Base-by-base conservation (phyloP, 2,113 vertebrate genomes). In the Pipa parva region DNA sequence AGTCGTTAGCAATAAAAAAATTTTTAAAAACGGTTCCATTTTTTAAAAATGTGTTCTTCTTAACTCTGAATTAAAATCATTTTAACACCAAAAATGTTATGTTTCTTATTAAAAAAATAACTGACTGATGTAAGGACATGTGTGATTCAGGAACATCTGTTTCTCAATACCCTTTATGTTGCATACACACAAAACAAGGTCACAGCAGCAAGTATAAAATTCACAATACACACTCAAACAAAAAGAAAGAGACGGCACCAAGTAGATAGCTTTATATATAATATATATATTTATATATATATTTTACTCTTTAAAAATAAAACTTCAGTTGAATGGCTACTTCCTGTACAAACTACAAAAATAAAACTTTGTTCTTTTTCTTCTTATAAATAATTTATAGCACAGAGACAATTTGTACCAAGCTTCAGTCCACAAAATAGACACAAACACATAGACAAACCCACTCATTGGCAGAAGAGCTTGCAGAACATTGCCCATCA, bases 321-420 rank as follows among this genome's bases (percentile, higher is more conserved):
- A 92, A 89, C 87, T 93, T 93, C 92, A 82, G 86, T 92, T 88
- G 88, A 85, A 79, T 76, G 82, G 89, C 91, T 92, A 92, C 84
- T 84, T 90, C 88, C 89, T 93, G 88, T 93, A 92, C 89, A 91
- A 86, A 91, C 89, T 95, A 95, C 89, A 95, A 95, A 95, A 95
- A 95, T 95, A 95, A 91, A 94, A 77, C 75, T 84, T 80, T 75
- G 33, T 63, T 71, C 71, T 79, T 78, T 88, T 88, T n/a, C n/a
- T n/a, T 86, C 55, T 90, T 94, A 93, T 95, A 94, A 95, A 95
- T 95, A 95, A 95, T 84, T 93, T 93, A 90, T 90, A 89, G 87
- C 84, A 87, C 86, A 86, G 85, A 83, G 88, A 88, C 81, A 90
- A 80, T 82, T 86, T 79, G 86, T 88, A 86, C 83, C 81, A 73